phyloP scores from a whole-genome alignment of 2,113 vertebrate genomes.

The Rhadina sibilatrix region DNA sequence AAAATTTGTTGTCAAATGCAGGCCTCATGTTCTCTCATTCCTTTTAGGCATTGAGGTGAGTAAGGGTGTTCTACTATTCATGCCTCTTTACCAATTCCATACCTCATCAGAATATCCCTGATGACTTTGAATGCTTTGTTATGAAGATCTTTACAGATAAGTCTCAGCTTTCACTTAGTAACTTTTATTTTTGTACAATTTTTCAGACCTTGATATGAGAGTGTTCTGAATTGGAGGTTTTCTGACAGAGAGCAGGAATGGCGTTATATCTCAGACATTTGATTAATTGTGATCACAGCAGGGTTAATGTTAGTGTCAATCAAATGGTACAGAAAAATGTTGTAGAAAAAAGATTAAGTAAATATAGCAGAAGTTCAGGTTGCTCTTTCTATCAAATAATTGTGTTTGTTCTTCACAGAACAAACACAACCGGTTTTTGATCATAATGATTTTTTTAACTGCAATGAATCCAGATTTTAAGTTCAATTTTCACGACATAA shows the following conservation, averaged over 20 bases:
- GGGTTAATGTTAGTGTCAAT: not conserved
- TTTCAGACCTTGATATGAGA: not conserved
- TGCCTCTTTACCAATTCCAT: not conserved
- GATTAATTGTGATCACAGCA: not conserved
- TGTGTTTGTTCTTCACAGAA: not conserved
- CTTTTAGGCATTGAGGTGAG: not conserved
- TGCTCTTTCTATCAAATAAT: not conserved
- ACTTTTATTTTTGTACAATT: not conserved
- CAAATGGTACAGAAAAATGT: not conserved
- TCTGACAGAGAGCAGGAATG: not conserved
- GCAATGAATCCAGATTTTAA: not conserved
- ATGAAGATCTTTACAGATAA: not conserved
- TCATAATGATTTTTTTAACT: not conserved
- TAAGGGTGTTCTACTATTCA: not conserved
- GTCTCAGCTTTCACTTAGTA: not conserved
- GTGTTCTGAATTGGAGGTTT: not conserved
- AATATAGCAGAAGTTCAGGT: slow-evolving; percentile 15
- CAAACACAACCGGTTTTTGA: not conserved
- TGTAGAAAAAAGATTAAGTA: not conserved
- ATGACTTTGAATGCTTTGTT: not conserved
- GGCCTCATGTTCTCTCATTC: not conserved
- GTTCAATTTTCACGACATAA: not conserved
- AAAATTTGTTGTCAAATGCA: not conserved
- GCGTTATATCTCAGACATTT: not conserved
- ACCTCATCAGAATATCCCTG: not conserved